A percentile compares a stretch with the other conserved stretches of the same genome.
Conservation (phyloP, 2,888 invertebrate species). For the Cheilosia grossa region DNA sequence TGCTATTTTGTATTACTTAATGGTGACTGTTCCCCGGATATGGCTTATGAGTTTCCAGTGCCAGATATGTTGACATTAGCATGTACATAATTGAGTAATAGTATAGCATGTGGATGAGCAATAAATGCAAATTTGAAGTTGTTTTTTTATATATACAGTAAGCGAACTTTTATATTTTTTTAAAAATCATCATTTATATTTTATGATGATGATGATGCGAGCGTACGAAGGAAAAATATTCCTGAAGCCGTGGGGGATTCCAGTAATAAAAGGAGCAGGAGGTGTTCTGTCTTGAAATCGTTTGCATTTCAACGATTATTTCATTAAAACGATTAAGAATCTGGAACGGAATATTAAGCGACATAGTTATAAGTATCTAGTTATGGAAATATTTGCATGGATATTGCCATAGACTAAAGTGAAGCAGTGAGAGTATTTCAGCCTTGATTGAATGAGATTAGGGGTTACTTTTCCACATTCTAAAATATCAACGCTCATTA, state of each 20-base stretch:
- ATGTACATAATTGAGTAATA: slow-evolving; percentile 46
- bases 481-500: no score
- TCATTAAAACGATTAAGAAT: no score
- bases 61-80: slow-evolving; percentile 21
- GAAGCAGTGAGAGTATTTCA: no score
- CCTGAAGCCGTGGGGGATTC: background rate
- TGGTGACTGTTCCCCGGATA: slow-evolving; percentile 12
- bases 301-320: no score
- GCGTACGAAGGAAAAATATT: no score
- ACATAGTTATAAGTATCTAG: no score
- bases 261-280: background rate
- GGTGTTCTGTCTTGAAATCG: no score
- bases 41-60: slow-evolving; percentile 1
- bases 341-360: no score
- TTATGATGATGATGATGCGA: slow-evolving; percentile 3
- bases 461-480: no score
- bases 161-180: slow-evolving; percentile 1
- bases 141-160: background rate
- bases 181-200: background rate
- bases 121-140: slow-evolving; percentile 55
- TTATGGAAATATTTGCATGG: no score
- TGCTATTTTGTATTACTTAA: slow-evolving; percentile 77
- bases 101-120: slow-evolving; percentile 31
- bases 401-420: no score
- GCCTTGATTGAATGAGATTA: no score